Percentiles rank a stretch among this genome's conserved stretches.
phyloP scores from a whole-genome alignment of 2,113 vertebrate species.

The Otis tarda region DNA sequence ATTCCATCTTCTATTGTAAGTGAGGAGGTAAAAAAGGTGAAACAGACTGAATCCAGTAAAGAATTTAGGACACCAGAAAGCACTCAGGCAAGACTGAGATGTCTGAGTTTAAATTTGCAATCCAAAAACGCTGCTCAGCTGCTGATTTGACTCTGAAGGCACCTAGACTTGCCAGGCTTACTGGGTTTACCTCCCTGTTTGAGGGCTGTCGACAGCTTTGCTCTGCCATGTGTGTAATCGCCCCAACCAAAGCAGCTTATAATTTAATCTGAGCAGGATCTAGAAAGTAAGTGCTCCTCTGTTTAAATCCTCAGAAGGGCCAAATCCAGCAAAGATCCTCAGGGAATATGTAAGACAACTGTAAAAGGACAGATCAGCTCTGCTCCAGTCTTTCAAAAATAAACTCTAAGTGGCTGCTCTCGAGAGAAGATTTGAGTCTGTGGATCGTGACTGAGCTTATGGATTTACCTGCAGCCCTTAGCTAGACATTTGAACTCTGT shows the following conservation, averaged over 20 bases:
- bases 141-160: neutral
- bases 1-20: neutral
- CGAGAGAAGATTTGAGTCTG: neutral
- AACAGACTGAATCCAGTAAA: neutral
- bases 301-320: conserved; percentile 6
- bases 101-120: neutral
- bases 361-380: neutral
- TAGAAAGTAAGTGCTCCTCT: conserved; percentile 16
- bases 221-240: neutral
- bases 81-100: neutral
- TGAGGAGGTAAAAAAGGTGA: neutral
- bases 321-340: neutral
- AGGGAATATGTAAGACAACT: neutral
- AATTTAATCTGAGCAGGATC: conserved; percentile 21
- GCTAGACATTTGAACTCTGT: neutral
- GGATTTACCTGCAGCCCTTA: neutral
- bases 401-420: neutral
- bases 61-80: neutral
- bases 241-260: conserved; percentile 13
- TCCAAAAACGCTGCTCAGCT: neutral
- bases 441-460: neutral
- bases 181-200: neutral
- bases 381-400: neutral
- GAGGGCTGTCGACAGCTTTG: neutral
- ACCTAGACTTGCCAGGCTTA: neutral